A percentile compares a stretch with the other conserved stretches of the same genome.
Conservation (phyloP, 2,888 invertebrate genomes). For the Lepidochitona cinerea region DNA sequence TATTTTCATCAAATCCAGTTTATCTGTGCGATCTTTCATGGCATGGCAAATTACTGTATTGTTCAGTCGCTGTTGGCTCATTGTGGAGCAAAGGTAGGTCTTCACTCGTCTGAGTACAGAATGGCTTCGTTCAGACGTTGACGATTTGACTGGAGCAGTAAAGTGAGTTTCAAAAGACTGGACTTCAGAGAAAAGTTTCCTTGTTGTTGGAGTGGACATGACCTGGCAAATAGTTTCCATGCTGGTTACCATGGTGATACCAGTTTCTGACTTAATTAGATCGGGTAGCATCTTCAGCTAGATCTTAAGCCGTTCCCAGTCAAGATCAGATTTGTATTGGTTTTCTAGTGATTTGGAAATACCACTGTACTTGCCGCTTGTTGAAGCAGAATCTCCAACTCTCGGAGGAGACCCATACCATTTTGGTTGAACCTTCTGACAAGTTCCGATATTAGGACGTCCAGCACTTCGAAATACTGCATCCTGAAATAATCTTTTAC, state of each 20-base stretch:
- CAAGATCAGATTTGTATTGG: slow-evolving; percentile 13
- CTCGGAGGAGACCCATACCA: background rate
- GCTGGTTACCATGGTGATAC: slow-evolving; percentile 8
- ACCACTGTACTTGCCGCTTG: slow-evolving; percentile 19
- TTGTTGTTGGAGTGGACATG: background rate
- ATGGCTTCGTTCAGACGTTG: slow-evolving; percentile 13
- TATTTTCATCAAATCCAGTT: background rate
- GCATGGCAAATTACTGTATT: slow-evolving; percentile 10
- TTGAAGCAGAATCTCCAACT: slow-evolving; percentile 17
- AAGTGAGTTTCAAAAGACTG: slow-evolving; percentile 9
- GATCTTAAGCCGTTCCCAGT: background rate
- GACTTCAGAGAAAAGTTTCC: slow-evolving; percentile 11
- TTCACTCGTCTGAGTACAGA: slow-evolving; percentile 14
- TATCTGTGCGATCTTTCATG: background rate
- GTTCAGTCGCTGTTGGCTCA: slow-evolving; percentile 15
- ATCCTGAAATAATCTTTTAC: slow-evolving; percentile 13
- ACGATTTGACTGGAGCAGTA: slow-evolving; percentile 14
- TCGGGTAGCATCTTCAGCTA: slow-evolving; percentile 11
- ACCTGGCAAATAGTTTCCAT: slow-evolving; percentile 11
- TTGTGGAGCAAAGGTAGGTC: slow-evolving; percentile 19
- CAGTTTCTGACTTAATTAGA: slow-evolving; percentile 7
- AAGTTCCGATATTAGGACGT: slow-evolving; percentile 11
- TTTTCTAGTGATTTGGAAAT: slow-evolving; percentile 1
- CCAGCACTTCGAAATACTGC: slow-evolving; percentile 18
- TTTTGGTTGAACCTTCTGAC: slow-evolving; percentile 11